phyloP scores from a whole-genome alignment of 2,888 invertebrate genomes.

The Lasioglossum pauxillum region DNA sequence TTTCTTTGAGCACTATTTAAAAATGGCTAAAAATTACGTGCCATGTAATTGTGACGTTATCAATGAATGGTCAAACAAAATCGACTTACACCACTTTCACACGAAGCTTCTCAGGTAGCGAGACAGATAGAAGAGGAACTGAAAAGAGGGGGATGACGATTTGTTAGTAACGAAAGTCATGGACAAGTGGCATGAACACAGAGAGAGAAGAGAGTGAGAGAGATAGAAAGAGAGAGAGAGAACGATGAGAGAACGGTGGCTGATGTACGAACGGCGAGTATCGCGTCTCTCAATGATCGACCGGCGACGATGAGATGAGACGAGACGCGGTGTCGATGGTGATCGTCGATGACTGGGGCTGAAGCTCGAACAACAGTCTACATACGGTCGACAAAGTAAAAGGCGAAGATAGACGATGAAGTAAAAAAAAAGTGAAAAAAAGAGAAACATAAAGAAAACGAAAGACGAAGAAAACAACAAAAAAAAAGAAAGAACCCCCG shows the following conservation, averaged over 20 bases:
- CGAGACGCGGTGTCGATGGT: background rate
- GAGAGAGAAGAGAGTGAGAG: conserved; percentile 15
- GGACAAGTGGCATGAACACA: background rate
- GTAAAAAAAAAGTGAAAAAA: too few species aligned
- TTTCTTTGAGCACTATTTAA: too few species aligned
- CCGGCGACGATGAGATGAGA: background rate
- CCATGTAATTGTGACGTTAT: too few species aligned
- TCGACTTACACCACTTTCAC: background rate
- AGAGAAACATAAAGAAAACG: background rate
- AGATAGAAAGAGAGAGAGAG: conserved; percentile 23
- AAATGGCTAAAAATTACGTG: too few species aligned
- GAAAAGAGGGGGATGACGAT: conserved; percentile 6
- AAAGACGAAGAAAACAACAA: conserved; percentile 22
- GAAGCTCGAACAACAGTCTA: background rate
- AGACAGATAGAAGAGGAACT: background rate
- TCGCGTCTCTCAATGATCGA: background rate
- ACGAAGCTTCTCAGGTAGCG: background rate
- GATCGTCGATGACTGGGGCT: background rate
- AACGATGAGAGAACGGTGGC: background rate
- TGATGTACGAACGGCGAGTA: background rate
- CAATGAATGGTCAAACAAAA: background rate
- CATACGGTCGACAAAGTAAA: background rate
- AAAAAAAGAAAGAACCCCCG: conserved; percentile 33
- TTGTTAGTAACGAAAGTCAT: conserved; percentile 17
- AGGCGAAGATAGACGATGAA: too few species aligned